Conservation (phyloP, 2,888 invertebrate species). For the Xanthia icteritia region DNA sequence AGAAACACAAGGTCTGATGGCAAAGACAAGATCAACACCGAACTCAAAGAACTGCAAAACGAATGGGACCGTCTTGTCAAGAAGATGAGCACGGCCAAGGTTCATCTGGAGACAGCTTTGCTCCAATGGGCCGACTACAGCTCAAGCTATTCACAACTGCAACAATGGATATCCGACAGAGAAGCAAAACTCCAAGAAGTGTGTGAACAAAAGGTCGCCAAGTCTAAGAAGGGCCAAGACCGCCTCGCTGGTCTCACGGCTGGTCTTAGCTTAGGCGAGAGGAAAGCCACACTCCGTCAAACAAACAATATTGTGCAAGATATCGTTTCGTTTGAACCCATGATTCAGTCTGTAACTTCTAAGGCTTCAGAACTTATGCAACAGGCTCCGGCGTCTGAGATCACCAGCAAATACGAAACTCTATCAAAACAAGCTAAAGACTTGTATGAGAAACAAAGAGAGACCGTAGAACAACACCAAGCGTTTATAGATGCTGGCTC, state of each 20-base stretch:
- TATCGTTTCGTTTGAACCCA: constrained; percentile 98
- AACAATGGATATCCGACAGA: constrained; percentile 98
- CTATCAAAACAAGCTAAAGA: constrained; percentile 97
- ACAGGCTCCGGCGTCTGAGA: constrained; percentile 97
- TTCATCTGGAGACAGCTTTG: constrained; percentile 96
- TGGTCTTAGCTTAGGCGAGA: constrained; percentile 94
- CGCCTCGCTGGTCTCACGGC: constrained; percentile 93
- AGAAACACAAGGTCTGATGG: constrained; percentile 97
- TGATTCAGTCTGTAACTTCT: constrained; percentile 98
- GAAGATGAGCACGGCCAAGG: constrained; percentile 97
- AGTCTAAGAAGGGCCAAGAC: constrained; percentile 94
- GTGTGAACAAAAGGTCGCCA: constrained; percentile 95
- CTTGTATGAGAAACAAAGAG: constrained; percentile 96
- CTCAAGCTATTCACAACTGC: constrained; percentile 97
- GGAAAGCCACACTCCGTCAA: constrained; percentile 96
- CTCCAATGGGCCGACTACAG: constrained; percentile 99
- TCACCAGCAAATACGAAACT: constrained; percentile 97
- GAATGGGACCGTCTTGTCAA: constrained; percentile 98
- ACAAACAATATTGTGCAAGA: constrained; percentile 99
- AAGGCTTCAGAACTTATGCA: constrained; percentile 98
- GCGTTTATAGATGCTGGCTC: constrained; percentile 97
- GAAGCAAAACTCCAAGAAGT: constrained; percentile 98
- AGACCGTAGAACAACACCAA: constrained; percentile 97
- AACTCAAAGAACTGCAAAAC: constrained; percentile 96
- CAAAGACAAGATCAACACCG: constrained; percentile 95